Evolutionary conservation across 2,113 vertebrate species (phyloP), one percentile per base, ranked within the genome.

Genomic region (Charadrius vociferus): DNA sequence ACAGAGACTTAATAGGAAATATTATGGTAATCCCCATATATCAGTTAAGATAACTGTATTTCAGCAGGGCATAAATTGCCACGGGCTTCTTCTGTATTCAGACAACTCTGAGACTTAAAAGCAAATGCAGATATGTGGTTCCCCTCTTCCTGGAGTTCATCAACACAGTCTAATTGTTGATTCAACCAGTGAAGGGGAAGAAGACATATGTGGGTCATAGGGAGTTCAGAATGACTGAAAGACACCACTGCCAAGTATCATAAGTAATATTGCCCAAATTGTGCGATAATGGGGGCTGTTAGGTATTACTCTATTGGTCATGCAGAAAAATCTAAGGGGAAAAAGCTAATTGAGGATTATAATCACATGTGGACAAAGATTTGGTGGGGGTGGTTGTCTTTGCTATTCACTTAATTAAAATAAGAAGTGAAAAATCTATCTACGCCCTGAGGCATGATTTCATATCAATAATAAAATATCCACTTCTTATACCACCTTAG

Each of bases 21-120:
- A 96, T 92, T 97, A 96, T 88, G 88, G 82, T 93, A 96, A 97
- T 94, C 94, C 94, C 59, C 75, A 84, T 90, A 90, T 93, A 96
- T 95, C 95, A 88, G 90, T 97, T 96, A 92, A 91, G 87, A 96
- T 96, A 96, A 96, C 92, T 70, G 61, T 63, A 95, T 97, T 96
- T 96, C 95, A 97, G 79, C 94, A 72, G 93, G 91, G 56, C 58
- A 92, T 93, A 96, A 96, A 97, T 96, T 97, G 95, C 95, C 91
- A 90, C 11, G 1, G 90, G 91, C 89, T 65, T 12, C 72, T 93
- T 97, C 81, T 91, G 52, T 55, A 96, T 94, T 93, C 88, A 96
- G 59, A 81, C 77, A 92, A 93, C n/a, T 82, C 83, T 66, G 59
- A 87, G 41, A 82, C 93, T 94, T 88, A 95, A 90, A 95, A 93